A percentile compares a stretch with the other conserved stretches of the same genome.
phyloP scores from a whole-genome alignment of 2,888 invertebrate species.

The Drosophila leonis region DNA sequence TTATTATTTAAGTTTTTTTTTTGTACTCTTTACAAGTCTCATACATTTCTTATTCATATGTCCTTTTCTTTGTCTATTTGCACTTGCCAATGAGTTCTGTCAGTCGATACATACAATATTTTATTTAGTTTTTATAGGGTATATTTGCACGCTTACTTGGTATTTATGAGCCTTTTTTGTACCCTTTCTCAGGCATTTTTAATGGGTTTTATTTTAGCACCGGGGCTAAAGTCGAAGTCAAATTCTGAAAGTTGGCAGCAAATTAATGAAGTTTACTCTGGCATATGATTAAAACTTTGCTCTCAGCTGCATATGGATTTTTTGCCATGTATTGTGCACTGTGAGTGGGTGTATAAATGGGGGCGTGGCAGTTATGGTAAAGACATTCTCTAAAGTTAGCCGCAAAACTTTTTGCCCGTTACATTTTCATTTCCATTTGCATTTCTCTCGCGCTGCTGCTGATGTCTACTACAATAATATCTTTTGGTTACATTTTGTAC shows the following conservation, averaged over 20 bases:
- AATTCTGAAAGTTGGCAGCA: constrained; percentile 60
- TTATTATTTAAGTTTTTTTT: background rate
- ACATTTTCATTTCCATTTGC: constrained; percentile 45
- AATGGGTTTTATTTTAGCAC: constrained; percentile 54
- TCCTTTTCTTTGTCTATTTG: background rate
- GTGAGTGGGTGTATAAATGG: background rate
- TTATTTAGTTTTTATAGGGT: background rate
- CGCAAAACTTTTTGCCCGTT: constrained; percentile 31
- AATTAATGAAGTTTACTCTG: constrained; percentile 70
- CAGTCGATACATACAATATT: background rate
- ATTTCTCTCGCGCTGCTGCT: constrained; percentile 5
- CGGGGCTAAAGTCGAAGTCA: constrained; percentile 46
- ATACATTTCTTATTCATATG: background rate
- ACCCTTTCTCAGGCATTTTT: constrained; percentile 38
- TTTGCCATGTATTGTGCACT: background rate
- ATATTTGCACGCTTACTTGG: constrained; percentile 12
- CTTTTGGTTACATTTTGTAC: constrained; percentile 52
- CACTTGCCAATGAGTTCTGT: background rate
- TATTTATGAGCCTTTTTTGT: constrained; percentile 39
- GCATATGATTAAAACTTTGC: constrained; percentile 77
- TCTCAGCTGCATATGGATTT: constrained; percentile 47
- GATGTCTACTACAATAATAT: constrained; percentile 47
- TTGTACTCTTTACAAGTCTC: background rate
- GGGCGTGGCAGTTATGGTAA: constrained; percentile 3
- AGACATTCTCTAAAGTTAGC: constrained; percentile 49